Percentiles rank a stretch among this genome's conserved stretches.
Conservation (phyloP, 2,113 vertebrate species). For the Albula goreensis region DNA sequence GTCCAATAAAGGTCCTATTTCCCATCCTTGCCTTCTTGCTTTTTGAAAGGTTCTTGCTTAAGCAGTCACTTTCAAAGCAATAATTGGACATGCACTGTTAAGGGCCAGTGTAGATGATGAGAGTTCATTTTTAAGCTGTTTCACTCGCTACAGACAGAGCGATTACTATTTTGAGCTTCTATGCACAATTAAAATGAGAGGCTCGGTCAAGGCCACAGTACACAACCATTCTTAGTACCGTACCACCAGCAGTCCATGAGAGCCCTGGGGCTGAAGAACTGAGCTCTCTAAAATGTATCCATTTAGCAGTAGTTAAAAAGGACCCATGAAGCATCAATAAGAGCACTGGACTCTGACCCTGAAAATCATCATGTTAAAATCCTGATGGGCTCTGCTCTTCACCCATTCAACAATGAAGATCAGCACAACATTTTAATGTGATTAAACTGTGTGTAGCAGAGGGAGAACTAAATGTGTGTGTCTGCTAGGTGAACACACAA, state of each 20-base stretch:
- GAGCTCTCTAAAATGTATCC: neutral
- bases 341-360: neutral
- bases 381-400: neutral
- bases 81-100: neutral
- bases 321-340: neutral
- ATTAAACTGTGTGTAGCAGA: too few species aligned
- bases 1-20: neutral
- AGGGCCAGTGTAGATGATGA: neutral
- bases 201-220: neutral
- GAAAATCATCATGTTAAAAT: neutral
- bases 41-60: too few species aligned
- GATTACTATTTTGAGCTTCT: neutral
- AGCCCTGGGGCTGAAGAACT: neutral
- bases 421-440: neutral
- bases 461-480: neutral
- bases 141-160: neutral
- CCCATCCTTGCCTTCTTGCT: neutral
- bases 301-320: neutral
- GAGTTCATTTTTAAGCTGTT: neutral
- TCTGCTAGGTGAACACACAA: neutral
- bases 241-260: neutral
- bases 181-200: neutral
- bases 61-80: neutral
- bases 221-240: neutral
- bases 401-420: neutral